Evolutionary conservation across 2,888 invertebrate genomes (phyloP).

Genomic region (Cinara cedri): DNA sequence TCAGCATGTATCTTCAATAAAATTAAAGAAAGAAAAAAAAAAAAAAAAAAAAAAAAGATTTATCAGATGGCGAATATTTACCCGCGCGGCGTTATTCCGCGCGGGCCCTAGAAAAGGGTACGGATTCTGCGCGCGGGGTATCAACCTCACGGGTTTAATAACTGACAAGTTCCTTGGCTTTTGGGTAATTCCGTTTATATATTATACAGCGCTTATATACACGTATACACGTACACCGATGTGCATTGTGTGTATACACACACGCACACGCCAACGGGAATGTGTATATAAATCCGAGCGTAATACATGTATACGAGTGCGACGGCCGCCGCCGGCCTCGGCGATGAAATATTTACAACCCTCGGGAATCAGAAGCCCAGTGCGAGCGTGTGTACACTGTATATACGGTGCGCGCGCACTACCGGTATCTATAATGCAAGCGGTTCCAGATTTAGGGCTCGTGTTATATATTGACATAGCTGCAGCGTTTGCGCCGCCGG

Average conservation of each 20-base stretch:
- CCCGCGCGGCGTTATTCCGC: neutral
- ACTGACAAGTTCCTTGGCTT: conserved; percentile 47
- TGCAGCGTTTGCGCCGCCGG: neutral
- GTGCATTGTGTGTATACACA: neutral
- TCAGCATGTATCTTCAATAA: no score
- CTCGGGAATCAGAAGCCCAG: conserved; percentile 37
- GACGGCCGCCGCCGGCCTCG: conserved; percentile 19
- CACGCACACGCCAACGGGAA: neutral
- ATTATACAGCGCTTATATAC: neutral
- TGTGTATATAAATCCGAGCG: neutral
- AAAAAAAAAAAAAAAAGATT: conserved; percentile 33
- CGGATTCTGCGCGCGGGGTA: conserved; percentile 17
- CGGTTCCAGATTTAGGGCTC: conserved; percentile 51
- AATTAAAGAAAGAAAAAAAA: no score
- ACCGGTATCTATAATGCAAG: conserved; percentile 47
- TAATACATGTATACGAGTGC: conserved; percentile 12
- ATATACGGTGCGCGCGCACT: conserved; percentile 1
- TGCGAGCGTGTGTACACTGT: neutral
- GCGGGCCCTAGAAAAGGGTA: conserved; percentile 3
- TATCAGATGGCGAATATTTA: conserved; percentile 15
- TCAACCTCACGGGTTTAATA: conserved; percentile 53
- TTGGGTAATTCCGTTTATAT: neutral
- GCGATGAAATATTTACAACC: conserved; percentile 56
- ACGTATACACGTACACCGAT: neutral
- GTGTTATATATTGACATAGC: conserved; percentile 42